Base-by-base conservation (phyloP, 2,888 invertebrate species). In the Drosophila paracracens region DNA sequence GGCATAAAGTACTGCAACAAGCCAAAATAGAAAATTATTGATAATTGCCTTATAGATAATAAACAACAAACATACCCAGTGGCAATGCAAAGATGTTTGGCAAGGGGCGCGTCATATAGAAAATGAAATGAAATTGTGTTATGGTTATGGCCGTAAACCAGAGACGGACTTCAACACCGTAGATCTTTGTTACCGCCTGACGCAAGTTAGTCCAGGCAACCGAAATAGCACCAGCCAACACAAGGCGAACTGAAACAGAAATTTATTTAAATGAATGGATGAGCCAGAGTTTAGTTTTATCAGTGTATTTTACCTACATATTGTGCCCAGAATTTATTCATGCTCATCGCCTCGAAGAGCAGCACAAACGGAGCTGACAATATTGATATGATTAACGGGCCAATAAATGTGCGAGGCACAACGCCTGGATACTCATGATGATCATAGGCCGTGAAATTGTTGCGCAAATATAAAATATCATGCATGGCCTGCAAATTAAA, bases 401-500 rank as follows among this genome's bases (percentile, higher is more conserved):
- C 99, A 69, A 99, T 93, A 93, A 99, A 99, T 35, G 98, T 97
- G 80, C 99, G 95, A 60, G 99, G 99, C 68, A 99, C 99, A 71
- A 99, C 99, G 72, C 99, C 97, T 89, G 99, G 98, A 94, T 98
- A 99, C 92, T 98, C 97, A 93, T 97, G 95, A 94, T 99, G 99
- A 94, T 99, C 99, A 94, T 99, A 99, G 98, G 99, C 94, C 67
- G 96, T 94, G 83, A 98, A 94, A 94, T 98, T 97, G 93, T 95
- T 94, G 82, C 96, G 95, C 93, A 98, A 96, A 94, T 97, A 98
- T 56, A 99, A 94, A 90, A 99, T 95, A 94, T 99, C 99, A 94
- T 99, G 99, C 93, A 97, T 97, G 29, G 99, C 99, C 94, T 99
- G 99, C 69, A 99, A 94, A 94, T 99, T 99, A 93, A 99, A 99